Conservation (phyloP, 2,888 invertebrate species). For the Acanthacorydalis orientalis region DNA sequence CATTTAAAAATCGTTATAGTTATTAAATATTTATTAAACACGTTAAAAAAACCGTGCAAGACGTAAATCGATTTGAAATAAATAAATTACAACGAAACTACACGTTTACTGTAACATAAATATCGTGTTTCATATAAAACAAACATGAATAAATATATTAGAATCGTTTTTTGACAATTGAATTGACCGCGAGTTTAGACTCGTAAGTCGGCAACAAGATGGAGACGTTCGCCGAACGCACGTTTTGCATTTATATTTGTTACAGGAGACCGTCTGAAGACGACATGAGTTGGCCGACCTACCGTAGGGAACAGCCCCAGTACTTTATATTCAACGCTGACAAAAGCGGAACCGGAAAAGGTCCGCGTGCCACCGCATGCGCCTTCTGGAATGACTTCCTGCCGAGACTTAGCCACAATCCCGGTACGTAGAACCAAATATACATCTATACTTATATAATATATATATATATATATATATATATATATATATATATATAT, state of each 20-base stretch:
- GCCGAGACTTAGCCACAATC: slow-evolving; percentile 66
- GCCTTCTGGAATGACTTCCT: slow-evolving; percentile 95
- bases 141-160: too few species aligned
- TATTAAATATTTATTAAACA: too few species aligned
- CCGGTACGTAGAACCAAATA: slow-evolving; percentile 28
- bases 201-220: too few species aligned
- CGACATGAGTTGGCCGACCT: slow-evolving; percentile 73
- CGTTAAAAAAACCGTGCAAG: too few species aligned
- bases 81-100: too few species aligned
- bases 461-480: background rate
- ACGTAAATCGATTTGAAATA: too few species aligned
- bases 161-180: too few species aligned
- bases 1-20: too few species aligned
- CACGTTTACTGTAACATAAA: too few species aligned
- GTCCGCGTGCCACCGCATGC: slow-evolving; percentile 73
- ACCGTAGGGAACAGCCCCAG: slow-evolving; percentile 68
- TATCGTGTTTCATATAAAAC: too few species aligned
- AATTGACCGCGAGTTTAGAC: too few species aligned
- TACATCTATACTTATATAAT: background rate
- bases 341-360: slow-evolving; percentile 46
- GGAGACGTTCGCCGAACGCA: too few species aligned
- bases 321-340: slow-evolving; percentile 84
- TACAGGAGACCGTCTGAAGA: slow-evolving; percentile 44
- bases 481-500: background rate
- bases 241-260: slow-evolving; percentile 16